Evolutionary conservation across 2,888 invertebrate genomes (phyloP), one percentile per base, ranked within the genome.

Genomic region (Abrostola triplasia): DNA sequence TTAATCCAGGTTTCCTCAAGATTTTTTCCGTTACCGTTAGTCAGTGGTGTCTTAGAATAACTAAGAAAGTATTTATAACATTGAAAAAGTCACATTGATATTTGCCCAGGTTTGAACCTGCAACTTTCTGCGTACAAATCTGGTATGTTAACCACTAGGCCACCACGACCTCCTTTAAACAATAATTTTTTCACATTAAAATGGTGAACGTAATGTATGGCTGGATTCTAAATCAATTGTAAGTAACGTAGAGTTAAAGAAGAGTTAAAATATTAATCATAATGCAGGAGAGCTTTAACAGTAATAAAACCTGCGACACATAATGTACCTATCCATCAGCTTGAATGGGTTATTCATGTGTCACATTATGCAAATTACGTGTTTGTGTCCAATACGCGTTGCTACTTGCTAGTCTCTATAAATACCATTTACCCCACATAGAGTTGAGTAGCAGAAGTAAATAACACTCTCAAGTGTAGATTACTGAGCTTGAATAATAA

Each of bases 401-500:
- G 44, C 38, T 68, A 36, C 57, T 49, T 57, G 44, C 38, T 68
- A 36, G 40, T 50, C 42, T 60, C 36, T 47, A 35, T 48, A 40
- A 63, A 56, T 60, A 37, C 10, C 24, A 41, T 48, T 53, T 24
- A 64, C 50, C 47, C 12, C 36, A 48, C 10, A n/a, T 13, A 49
- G 41, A 54, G 12, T 24, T 47, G 52, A 51, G n/a, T 11, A 37
- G 13, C n/a, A 12, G 36, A 60, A 44, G 76, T 65, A 65, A 67
- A 62, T 67, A 62, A 73, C 50, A 63, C 52, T 35, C 72, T 50
- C 41, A 59, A 53, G 68, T 64, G 65, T 49, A 73, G 58, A 74
- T 74, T 67, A 76, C 69, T n/a, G 59, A 58, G 59, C 52, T 72
- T 36, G 42, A 67, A 76, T 76, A 67, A 58, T 55, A 55, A 47